Percentiles rank a stretch among this genome's conserved stretches.
Evolutionary conservation across 2,113 vertebrate genomes (phyloP).

Genomic region (Canis aureus): DNA sequence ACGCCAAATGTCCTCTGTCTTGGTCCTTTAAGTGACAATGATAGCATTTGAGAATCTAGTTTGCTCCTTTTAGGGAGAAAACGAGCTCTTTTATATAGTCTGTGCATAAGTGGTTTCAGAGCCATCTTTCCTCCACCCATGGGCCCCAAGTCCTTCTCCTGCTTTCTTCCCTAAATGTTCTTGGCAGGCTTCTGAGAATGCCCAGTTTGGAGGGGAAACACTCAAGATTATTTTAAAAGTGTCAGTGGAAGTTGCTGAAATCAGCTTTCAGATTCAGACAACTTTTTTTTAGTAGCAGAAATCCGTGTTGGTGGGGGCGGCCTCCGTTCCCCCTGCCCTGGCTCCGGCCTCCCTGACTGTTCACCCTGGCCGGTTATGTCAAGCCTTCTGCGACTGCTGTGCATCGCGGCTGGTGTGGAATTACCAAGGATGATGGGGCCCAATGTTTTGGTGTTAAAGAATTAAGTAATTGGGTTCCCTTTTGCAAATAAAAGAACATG

Average conservation of each 20-base stretch:
- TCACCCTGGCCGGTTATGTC: background rate
- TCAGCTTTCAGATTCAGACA: background rate
- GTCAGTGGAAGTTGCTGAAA: background rate
- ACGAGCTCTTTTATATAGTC: background rate
- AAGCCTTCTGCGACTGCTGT: background rate
- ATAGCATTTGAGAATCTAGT: background rate
- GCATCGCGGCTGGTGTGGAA: background rate
- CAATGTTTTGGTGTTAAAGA: background rate
- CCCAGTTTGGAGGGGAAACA: background rate
- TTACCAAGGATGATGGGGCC: too few species aligned
- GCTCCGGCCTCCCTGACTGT: background rate
- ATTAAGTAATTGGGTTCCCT: background rate
- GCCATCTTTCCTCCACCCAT: background rate
- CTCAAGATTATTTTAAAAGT: background rate
- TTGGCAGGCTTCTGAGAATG: constrained; percentile 4
- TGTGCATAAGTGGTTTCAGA: background rate
- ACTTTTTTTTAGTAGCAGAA: background rate
- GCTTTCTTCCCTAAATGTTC: background rate
- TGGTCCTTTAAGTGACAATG: background rate
- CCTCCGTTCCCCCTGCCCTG: background rate
- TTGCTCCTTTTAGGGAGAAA: background rate
- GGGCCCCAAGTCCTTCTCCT: background rate
- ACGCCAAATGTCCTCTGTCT: background rate
- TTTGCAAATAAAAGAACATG: background rate
- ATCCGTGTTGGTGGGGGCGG: background rate